These are phyloP conservation scores for Eupeodes corollae DNA, from an alignment of 1,140 invertebrate species.

Conservation along the genomic window DNA sequence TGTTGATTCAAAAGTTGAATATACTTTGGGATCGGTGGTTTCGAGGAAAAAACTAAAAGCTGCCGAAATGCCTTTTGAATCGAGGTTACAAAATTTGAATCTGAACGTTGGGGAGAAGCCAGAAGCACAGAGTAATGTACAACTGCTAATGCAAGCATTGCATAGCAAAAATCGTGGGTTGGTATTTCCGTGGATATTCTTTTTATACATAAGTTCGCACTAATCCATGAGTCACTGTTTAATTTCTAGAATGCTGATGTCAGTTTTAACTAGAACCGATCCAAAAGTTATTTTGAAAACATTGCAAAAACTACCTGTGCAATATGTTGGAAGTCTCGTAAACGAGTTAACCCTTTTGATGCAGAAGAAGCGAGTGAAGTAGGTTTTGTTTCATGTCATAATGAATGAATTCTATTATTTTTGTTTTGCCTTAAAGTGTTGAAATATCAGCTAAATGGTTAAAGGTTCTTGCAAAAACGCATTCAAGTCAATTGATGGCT, in stretches of 20 bases:
- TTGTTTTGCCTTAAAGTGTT: slow-evolving; percentile 47
- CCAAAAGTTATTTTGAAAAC: slow-evolving; percentile 48
- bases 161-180: slow-evolving; percentile 61
- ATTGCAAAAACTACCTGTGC: slow-evolving; percentile 48
- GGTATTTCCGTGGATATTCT: slow-evolving; percentile 8
- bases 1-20: slow-evolving; percentile 34
- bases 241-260: slow-evolving; percentile 39
- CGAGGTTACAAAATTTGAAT: slow-evolving; percentile 57
- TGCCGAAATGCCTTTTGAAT: slow-evolving; percentile 62
- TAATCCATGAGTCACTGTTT: no score
- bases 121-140: slow-evolving; percentile 55
- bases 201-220: no score
- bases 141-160: slow-evolving; percentile 62
- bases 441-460: slow-evolving; percentile 50
- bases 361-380: slow-evolving; percentile 49
- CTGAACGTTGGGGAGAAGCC: slow-evolving; percentile 33
- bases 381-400: slow-evolving; percentile 26
- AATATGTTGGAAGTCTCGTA: slow-evolving; percentile 47
- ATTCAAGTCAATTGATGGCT: slow-evolving; percentile 49
- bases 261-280: slow-evolving; percentile 45
- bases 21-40: slow-evolving; percentile 24
- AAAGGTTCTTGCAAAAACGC: slow-evolving; percentile 44
- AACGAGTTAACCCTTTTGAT: slow-evolving; percentile 49
- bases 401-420: slow-evolving; percentile 1
- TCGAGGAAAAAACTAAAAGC: slow-evolving; percentile 40